These are phyloP conservation scores for Geococcyx californianus DNA, from an alignment of 2,113 vertebrate species.

Conservation along the genomic window DNA sequence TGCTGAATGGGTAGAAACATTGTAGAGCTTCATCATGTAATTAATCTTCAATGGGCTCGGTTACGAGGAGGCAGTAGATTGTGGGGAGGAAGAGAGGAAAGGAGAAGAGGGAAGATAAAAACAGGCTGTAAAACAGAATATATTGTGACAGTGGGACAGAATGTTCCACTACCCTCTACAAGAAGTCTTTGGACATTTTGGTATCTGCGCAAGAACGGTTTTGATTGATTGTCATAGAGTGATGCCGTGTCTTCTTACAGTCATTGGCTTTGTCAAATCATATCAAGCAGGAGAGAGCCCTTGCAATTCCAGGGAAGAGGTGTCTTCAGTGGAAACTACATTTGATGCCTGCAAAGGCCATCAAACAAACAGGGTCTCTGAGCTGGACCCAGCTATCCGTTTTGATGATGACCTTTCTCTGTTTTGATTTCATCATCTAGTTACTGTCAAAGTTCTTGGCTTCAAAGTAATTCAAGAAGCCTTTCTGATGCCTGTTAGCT, in stretches of 20 bases:
- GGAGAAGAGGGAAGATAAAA: background rate
- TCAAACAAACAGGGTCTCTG: background rate
- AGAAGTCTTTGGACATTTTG: background rate
- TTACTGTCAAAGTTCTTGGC: background rate
- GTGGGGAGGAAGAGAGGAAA: background rate
- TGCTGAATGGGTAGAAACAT: background rate
- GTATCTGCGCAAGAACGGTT: background rate
- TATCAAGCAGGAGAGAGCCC: background rate
- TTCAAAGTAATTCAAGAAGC: background rate
- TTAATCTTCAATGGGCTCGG: background rate
- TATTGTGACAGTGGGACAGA: background rate
- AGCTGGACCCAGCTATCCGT: background rate
- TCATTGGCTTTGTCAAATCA: background rate
- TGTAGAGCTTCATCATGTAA: background rate
- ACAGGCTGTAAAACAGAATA: background rate
- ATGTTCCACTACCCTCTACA: background rate
- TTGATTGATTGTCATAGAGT: background rate
- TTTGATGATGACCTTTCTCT: background rate
- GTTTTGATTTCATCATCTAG: background rate
- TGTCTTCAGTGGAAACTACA: background rate
- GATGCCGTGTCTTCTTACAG: background rate
- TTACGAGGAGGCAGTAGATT: background rate
- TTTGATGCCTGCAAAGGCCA: background rate
- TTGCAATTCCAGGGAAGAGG: background rate
- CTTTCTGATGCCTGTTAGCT: background rate